Evolutionary conservation across 2,797 vertebrate genomes (phyloP), one percentile per base, ranked within the genome.

Genomic region (Philypnodon macrostomus): DNA sequence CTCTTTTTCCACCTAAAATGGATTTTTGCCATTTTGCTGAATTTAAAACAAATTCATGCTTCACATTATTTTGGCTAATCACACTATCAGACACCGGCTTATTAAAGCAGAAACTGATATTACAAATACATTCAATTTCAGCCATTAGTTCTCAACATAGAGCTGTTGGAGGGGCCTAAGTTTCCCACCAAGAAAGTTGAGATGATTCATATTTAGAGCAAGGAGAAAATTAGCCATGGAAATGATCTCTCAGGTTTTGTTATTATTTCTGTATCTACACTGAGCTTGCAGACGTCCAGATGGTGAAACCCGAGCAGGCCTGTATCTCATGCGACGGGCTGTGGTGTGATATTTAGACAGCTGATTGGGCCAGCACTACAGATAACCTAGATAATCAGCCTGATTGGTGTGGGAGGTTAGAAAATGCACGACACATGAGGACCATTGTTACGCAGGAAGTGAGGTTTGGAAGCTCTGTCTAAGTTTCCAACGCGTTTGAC

Each of bases 281-380:
- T 56, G 53, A 36, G 58, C 46, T 80, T 75, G 73, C 17, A 12
- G 61, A 54, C 29, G 37, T 70, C 80, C 87, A 87, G 80, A 87
- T 81, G 84, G 73, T 45, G 81, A 77, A 85, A 80, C 68, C 32
- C 2, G 47, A 84, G 60, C 80, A 2, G 41, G 57, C 47, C 53
- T 67, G 52, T 49, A 74, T 85, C 79, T 75, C 67, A 56, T 66
- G 71, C 70, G 27, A 67, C 63, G 67, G 69, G 73, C 79, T 52
- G 68, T 15, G 35, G 53, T 7, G 75, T 66, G 63, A 73, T 87
- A 86, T 85, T 86, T 86, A 71, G 81, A 83, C 77, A 84, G 83
- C 82, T 83, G 85, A 87, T 70, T 61, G 78, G 79, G 77, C 74
- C 72, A 53, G 80, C 70, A 60, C 21, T 61, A 65, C 35, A 19